These are phyloP conservation scores for Polydesmus complanatus DNA, from an alignment of 2,888 invertebrate genomes.

Conservation along the genomic window DNA sequence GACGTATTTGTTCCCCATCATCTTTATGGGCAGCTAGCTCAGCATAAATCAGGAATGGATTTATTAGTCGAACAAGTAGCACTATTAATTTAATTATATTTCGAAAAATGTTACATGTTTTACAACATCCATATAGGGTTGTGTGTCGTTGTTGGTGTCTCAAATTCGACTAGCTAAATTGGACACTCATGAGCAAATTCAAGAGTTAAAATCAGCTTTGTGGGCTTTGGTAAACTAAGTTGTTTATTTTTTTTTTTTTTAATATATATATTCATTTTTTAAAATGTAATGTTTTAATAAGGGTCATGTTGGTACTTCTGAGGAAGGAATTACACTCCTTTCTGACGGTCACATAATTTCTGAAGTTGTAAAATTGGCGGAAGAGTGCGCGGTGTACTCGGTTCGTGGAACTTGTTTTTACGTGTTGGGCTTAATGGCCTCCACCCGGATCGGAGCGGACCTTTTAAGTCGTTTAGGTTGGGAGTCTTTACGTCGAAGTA, in stretches of 20 bases:
- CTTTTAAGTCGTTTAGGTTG: constrained; percentile 56
- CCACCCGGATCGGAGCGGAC: constrained; percentile 70
- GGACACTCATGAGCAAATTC: constrained; percentile 50
- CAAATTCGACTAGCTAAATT: constrained; percentile 7
- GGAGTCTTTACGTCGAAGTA: constrained; percentile 59
- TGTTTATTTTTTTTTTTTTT: neutral
- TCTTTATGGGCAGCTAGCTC: constrained; percentile 67
- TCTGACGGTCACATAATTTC: constrained; percentile 43
- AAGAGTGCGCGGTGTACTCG: constrained; percentile 67
- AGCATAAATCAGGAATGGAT: constrained; percentile 43
- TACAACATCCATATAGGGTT: neutral
- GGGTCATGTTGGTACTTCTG: constrained; percentile 64
- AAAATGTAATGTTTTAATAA: constrained; percentile 20
- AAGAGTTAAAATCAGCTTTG: constrained; percentile 69
- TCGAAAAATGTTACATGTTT: neutral
- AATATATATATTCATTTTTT: neutral
- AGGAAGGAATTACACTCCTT: constrained; percentile 59
- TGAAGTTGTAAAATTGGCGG: constrained; percentile 50
- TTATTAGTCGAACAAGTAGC: constrained; percentile 29
- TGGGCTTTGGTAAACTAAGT: constrained; percentile 51
- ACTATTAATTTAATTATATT: constrained; percentile 7
- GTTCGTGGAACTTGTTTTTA: constrained; percentile 77
- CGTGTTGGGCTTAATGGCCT: constrained; percentile 68
- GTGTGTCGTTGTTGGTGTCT: constrained; percentile 6
- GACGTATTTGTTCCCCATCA: constrained; percentile 51